Evolutionary conservation across 2,797 vertebrate species (phyloP), one percentile per base, ranked within the genome.

Genomic region (Spheniscus humboldti): DNA sequence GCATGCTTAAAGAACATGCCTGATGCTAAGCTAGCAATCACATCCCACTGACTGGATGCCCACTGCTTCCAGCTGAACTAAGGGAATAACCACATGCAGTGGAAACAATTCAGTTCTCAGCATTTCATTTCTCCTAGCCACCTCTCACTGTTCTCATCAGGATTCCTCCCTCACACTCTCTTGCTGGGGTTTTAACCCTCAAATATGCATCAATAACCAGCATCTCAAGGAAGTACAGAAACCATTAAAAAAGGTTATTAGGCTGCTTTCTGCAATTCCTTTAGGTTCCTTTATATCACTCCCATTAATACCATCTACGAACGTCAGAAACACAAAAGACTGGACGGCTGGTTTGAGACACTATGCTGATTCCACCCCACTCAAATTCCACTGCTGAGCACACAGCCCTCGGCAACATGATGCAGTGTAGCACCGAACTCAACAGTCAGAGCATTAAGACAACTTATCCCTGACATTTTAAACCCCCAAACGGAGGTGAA

Each of bases 111-210:
- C 83, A 0, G 1, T 66, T 47, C 88, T 88, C 94, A 62, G 87
- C 82, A 82, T 55, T 90, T 84, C 83, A 28, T 69, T 93, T 77
- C 88, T 94, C 78, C 69, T 23, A 74, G 73, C 90, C 87, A 79
- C 94, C 93, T 78, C 97, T 96, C 96, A 93, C 92, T 91, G 86
- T 62, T 93, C 86, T 92, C 95, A 93, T 92, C 91, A 94, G 92
- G 85, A 97, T 97, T 96, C 97, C 95, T 90, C 91, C 96, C 91
- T 66, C 97, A 92, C 39, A 92, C 60, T 88, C 86, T 43, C 55
- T 52, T 53, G 37, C 77, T 60, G 0, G 28, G 72, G 52, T 79
- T 94, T 96, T 96, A 95, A 93, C 96, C 89, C 88, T 75, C 69
- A 45, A 71, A n/a, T 23, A 48, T 2, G 33, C 84, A 79, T 27